Conservation (phyloP, 2,888 invertebrate species). For the Slavum lentiscoides region DNA sequence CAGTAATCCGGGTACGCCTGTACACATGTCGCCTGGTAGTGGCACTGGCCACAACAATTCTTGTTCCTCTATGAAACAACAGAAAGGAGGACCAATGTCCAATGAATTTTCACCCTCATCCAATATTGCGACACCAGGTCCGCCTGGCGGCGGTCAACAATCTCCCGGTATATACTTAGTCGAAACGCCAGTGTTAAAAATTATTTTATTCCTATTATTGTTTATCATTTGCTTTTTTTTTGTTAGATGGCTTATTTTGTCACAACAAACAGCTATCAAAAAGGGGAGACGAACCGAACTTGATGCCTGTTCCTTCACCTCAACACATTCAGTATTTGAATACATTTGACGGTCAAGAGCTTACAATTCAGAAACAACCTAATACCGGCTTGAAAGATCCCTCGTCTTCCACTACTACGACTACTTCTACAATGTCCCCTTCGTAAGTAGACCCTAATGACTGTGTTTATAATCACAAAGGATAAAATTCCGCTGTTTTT, state of each 20-base stretch:
- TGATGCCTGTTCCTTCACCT: slow-evolving; percentile 94
- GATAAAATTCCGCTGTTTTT: too few relatives aligned
- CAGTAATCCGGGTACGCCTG: slow-evolving; percentile 75
- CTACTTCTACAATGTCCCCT: slow-evolving; percentile 70
- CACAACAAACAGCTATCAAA: slow-evolving; percentile 40
- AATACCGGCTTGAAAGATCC: slow-evolving; percentile 81
- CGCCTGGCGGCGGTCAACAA: slow-evolving; percentile 59
- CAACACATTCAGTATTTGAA: slow-evolving; percentile 95
- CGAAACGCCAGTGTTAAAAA: not conserved
- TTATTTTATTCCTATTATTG: too few relatives aligned
- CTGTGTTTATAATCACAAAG: too few relatives aligned
- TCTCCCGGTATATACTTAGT: slow-evolving; percentile 61
- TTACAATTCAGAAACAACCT: slow-evolving; percentile 94
- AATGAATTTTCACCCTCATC: slow-evolving; percentile 58
- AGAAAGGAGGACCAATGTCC: slow-evolving; percentile 58
- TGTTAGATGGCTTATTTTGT: slow-evolving; percentile 29
- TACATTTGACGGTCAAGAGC: slow-evolving; percentile 93
- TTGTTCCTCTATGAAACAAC: slow-evolving; percentile 57
- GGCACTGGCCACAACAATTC: slow-evolving; percentile 60
- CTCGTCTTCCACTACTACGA: slow-evolving; percentile 40
- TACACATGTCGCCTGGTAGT: slow-evolving; percentile 65
- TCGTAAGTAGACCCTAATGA: slow-evolving; percentile 66
- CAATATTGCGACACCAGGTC: slow-evolving; percentile 55
- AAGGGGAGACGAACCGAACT: slow-evolving; percentile 76
- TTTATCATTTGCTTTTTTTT: not conserved